Percentiles rank a stretch among this genome's conserved stretches.
Conservation (phyloP, 2,888 invertebrate genomes). For the Synergus japonicus region DNA sequence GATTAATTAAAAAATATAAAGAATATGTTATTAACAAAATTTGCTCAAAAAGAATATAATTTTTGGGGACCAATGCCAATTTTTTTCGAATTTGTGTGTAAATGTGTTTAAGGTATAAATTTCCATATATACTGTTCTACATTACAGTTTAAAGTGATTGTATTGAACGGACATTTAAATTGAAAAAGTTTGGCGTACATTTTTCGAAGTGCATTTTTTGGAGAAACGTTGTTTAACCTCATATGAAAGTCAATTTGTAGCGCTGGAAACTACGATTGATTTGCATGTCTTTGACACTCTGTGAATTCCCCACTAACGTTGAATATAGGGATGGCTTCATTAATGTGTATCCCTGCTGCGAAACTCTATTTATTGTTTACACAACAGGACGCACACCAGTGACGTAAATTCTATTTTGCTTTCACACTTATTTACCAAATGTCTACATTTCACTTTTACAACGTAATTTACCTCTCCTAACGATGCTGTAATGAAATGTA, state of each 20-base stretch:
- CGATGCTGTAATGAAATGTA: neutral
- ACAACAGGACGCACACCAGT: neutral
- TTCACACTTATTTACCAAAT: neutral
- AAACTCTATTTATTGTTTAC: neutral
- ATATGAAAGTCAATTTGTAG: constrained; percentile 26
- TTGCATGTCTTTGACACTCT: constrained; percentile 1
- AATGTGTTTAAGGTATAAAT: too few relatives aligned
- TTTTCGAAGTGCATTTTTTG: neutral
- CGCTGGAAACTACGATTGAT: neutral
- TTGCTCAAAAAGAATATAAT: too few relatives aligned
- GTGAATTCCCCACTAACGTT: neutral
- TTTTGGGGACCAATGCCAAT: too few relatives aligned
- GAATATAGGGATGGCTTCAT: neutral
- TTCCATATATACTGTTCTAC: neutral
- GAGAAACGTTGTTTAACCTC: constrained; percentile 13
- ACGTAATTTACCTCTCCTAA: neutral
- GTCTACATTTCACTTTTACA: neutral
- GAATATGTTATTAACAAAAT: too few relatives aligned
- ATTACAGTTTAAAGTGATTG: neutral
- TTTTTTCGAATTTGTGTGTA: too few relatives aligned
- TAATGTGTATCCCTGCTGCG: neutral
- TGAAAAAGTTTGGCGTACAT: constrained; percentile 9
- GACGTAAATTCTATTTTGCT: neutral
- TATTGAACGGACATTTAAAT: neutral
- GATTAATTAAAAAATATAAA: too few relatives aligned